A percentile compares a stretch with the other conserved stretches of the same genome.
phyloP scores from a whole-genome alignment of 53 echinoderm and acorn worm species.

The Temnopleurus reevesii region DNA sequence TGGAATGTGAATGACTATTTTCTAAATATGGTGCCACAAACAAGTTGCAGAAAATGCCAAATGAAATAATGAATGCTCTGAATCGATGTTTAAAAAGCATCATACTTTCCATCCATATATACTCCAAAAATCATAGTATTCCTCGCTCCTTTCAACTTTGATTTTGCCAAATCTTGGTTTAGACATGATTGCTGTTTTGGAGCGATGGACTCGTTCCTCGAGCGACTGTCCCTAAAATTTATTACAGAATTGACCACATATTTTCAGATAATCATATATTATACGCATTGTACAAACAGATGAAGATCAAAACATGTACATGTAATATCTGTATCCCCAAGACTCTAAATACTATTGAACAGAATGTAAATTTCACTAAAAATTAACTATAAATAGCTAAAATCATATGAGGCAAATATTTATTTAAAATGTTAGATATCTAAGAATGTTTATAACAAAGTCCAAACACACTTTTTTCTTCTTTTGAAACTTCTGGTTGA shows the following conservation, averaged over 20 bases:
- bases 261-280: not conserved
- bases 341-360: too few species aligned
- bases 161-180: constrained; percentile 24
- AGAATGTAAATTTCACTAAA: too few species aligned
- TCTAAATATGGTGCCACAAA: not conserved
- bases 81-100: not conserved
- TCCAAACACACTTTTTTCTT: too few species aligned
- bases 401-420: too few species aligned
- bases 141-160: constrained; percentile 32
- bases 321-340: too few species aligned
- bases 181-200: constrained; percentile 34
- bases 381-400: too few species aligned
- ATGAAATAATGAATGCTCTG: not conserved
- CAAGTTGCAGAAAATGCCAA: not conserved
- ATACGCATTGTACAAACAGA: not conserved
- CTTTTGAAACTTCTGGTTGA: too few species aligned
- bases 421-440: too few species aligned
- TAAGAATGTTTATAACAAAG: too few species aligned
- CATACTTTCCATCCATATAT: constrained; percentile 21
- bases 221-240: not conserved
- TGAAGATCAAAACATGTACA: too few species aligned
- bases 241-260: not conserved
- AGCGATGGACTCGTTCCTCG: constrained; percentile 6
- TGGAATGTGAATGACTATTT: too few species aligned
- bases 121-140: constrained; percentile 28